Conservation (phyloP, 2,888 invertebrate genomes). For the Leptothorax acervorum region DNA sequence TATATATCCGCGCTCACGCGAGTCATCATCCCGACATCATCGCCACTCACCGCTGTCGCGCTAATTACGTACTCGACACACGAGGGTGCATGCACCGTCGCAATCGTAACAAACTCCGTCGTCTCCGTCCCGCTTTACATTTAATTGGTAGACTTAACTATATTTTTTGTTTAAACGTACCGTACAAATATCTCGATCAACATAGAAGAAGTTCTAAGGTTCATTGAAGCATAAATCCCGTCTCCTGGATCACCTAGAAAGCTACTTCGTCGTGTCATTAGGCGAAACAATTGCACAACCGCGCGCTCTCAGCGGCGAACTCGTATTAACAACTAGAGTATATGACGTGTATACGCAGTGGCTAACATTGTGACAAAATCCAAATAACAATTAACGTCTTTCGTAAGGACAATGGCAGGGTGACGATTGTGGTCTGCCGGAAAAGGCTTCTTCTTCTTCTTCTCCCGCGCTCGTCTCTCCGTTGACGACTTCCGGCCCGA, state of each 20-base stretch:
- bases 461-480: neutral
- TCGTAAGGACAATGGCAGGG: conserved; percentile 17
- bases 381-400: conserved; percentile 15
- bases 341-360: conserved; percentile 28
- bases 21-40: conserved; percentile 25
- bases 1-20: conserved; percentile 26
- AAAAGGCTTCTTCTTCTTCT: neutral
- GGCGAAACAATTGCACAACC: neutral
- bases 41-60: conserved; percentile 28
- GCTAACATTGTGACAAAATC: conserved; percentile 45
- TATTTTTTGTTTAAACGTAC: neutral
- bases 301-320: neutral
- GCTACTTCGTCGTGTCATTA: conserved; percentile 2
- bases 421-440: neutral
- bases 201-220: conserved; percentile 15
- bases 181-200: conserved; percentile 20
- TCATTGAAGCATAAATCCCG: conserved; percentile 27
- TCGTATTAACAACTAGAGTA: conserved; percentile 17
- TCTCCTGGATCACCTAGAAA: conserved; percentile 17
- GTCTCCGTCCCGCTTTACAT: conserved; percentile 7
- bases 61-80: conserved; percentile 42
- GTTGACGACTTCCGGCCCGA: conserved; percentile 74
- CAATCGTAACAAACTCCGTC: conserved; percentile 19
- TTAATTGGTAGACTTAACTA: conserved; percentile 39
- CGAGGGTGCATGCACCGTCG: neutral